Evolutionary conservation across 2,888 invertebrate species (phyloP).

Genomic region (Bombylius major): DNA sequence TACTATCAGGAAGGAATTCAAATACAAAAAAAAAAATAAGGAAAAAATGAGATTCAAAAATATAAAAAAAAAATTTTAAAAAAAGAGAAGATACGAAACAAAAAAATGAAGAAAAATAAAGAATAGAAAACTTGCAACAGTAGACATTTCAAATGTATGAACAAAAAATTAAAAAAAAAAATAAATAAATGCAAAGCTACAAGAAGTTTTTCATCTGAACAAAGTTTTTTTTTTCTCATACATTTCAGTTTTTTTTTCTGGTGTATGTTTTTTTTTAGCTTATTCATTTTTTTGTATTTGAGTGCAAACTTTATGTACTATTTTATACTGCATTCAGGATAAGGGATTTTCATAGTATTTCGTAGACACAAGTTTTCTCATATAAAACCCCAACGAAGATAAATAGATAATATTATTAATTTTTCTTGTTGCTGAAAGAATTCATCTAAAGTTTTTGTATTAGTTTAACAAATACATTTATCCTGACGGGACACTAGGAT

Average conservation of each 20-base stretch:
- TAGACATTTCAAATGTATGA: background rate
- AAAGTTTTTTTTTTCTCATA: background rate
- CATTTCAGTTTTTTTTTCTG: background rate
- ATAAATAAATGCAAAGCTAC: background rate
- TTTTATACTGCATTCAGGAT: background rate
- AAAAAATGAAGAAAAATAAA: background rate
- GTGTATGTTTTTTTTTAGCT: background rate
- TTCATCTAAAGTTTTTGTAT: conserved; percentile 22
- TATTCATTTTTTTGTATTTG: background rate
- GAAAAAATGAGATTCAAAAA: too few species aligned
- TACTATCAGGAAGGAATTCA: too few species aligned
- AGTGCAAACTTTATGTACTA: background rate
- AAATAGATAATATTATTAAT: conserved; percentile 23
- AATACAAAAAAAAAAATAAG: too few species aligned
- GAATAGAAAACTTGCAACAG: background rate
- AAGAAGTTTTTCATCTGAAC: background rate
- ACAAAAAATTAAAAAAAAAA: background rate
- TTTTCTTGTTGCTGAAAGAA: conserved; percentile 22
- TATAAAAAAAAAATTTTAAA: background rate
- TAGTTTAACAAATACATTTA: conserved; percentile 22
- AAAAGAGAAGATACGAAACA: background rate
- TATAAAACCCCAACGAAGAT: conserved; percentile 21
- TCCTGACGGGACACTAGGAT: conserved; percentile 18
- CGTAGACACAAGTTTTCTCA: conserved; percentile 12
- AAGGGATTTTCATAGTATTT: background rate